A percentile compares a stretch with the other conserved stretches of the same genome.
phyloP scores from a whole-genome alignment of 1,140 invertebrate species.

The Paraescarpia echinospica region DNA sequence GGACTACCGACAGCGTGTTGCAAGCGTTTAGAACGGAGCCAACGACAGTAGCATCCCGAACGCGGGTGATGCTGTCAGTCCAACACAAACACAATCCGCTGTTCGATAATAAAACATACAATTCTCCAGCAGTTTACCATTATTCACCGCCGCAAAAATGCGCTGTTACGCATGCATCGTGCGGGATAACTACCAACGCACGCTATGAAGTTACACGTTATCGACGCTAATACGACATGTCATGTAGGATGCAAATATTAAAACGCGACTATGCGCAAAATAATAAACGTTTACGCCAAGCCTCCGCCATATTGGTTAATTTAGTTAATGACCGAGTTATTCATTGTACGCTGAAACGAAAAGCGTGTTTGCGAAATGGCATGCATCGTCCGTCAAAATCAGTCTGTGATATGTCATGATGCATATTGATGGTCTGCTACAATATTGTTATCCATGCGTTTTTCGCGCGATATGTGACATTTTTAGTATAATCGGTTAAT shows the following conservation, averaged over 20 bases:
- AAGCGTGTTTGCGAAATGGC: neutral
- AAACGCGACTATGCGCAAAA: neutral
- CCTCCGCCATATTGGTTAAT: conserved; percentile 31
- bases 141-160: neutral
- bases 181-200: neutral
- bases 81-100: neutral
- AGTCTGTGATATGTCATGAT: neutral
- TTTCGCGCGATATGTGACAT: neutral
- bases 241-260: neutral
- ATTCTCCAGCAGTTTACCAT: neutral
- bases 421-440: neutral
- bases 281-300: conserved; percentile 25
- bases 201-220: neutral
- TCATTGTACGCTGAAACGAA: neutral
- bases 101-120: neutral
- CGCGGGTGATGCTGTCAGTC: neutral
- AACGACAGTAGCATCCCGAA: neutral
- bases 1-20: neutral
- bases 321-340: conserved; percentile 29
- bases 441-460: neutral
- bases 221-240: neutral
- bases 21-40: neutral
- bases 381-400: conserved; percentile 7
- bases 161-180: neutral
- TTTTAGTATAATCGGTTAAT: conserved; percentile 21